These are phyloP conservation scores for Stercorarius parasiticus DNA, from an alignment of 2,113 vertebrate species.

Conservation along the genomic window DNA sequence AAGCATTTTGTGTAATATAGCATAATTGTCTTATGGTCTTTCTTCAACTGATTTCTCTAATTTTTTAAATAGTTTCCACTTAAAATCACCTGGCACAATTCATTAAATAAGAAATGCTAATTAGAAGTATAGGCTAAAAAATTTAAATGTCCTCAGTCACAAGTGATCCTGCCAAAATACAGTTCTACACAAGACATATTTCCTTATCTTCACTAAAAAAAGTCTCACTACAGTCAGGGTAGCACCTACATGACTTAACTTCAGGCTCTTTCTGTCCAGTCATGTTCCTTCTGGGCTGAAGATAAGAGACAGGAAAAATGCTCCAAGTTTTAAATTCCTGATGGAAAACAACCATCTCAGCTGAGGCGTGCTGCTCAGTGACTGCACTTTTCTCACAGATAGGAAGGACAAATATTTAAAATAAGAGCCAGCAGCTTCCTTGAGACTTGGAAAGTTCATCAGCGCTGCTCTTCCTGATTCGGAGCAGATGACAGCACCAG, in stretches of 20 bases:
- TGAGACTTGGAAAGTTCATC: neutral
- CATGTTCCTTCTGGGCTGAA: neutral
- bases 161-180: neutral
- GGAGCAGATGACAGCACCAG: neutral
- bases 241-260: neutral
- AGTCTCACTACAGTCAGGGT: neutral
- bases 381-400: neutral
- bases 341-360: neutral
- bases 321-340: neutral
- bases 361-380: neutral
- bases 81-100: neutral
- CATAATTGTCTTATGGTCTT: neutral
- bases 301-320: neutral
- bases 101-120: neutral
- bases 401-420: neutral
- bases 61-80: neutral
- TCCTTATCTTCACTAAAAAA: neutral
- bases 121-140: neutral
- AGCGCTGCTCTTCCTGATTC: neutral
- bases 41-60: neutral
- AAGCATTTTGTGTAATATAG: neutral
- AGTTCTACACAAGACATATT: neutral
- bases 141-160: neutral
- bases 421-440: neutral
- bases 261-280: neutral